Percentiles rank a stretch among this genome's conserved stretches.
Conservation (phyloP, 1,140 invertebrate species). For the Euura lappo region DNA sequence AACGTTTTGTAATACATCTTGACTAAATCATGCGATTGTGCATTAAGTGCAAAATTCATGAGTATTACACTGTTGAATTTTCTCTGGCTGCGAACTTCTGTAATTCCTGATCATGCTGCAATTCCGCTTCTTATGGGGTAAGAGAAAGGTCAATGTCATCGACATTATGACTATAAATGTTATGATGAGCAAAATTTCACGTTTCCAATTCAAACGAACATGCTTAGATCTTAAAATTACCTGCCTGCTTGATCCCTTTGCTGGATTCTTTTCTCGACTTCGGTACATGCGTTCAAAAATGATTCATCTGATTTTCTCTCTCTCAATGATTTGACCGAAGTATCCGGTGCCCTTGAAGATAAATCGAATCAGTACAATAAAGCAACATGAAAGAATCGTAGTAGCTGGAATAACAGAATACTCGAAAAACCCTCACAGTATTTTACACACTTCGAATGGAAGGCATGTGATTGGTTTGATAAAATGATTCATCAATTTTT, state of each 20-base stretch:
- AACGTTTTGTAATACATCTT: too few relatives aligned
- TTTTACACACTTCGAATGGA: slow-evolving; percentile 67
- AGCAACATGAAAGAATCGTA: too few relatives aligned
- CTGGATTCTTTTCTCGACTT: slow-evolving; percentile 63
- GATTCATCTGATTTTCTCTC: slow-evolving; percentile 66
- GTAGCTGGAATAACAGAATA: not conserved
- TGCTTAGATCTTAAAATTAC: slow-evolving; percentile 41
- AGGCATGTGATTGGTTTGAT: slow-evolving; percentile 70
- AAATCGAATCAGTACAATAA: not conserved
- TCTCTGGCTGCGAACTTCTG: not conserved
- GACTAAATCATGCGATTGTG: too few relatives aligned
- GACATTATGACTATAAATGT: not conserved
- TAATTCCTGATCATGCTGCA: not conserved
- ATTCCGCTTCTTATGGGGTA: slow-evolving; percentile 5
- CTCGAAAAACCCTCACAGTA: slow-evolving; percentile 51
- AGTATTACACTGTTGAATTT: not conserved
- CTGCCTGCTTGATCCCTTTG: slow-evolving; percentile 61
- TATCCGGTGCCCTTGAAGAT: slow-evolving; percentile 45
- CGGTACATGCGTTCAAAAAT: slow-evolving; percentile 62
- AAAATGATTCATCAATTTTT: slow-evolving; percentile 76
- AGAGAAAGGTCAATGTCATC: not conserved
- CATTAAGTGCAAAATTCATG: not conserved
- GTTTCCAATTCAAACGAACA: not conserved
- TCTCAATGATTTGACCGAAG: slow-evolving; percentile 65
- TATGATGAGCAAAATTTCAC: not conserved